These are phyloP conservation scores for Drosophila kurseongensis DNA, from an alignment of 1,140 invertebrate species.

Conservation along the genomic window DNA sequence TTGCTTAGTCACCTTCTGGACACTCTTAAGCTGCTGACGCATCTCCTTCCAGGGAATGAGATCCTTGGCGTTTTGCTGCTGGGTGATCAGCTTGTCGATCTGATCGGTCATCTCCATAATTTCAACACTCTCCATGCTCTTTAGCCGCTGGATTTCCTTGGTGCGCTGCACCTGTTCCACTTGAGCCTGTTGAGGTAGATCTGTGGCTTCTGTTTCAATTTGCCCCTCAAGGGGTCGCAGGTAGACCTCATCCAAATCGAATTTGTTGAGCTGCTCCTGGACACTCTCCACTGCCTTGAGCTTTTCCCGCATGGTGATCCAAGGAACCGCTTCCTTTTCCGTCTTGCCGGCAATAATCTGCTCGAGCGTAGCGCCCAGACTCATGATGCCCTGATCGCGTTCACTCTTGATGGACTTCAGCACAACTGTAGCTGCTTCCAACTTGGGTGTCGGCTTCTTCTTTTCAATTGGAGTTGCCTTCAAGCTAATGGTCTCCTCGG, in stretches of 20 bases:
- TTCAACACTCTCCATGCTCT: conserved; percentile 84
- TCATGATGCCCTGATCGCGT: conserved; percentile 82
- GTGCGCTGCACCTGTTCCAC: conserved; percentile 65
- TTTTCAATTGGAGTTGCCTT: conserved; percentile 85
- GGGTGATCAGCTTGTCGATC: conserved; percentile 77
- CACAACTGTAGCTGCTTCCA: conserved; percentile 79
- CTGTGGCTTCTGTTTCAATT: conserved; percentile 60
- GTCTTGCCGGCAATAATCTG: conserved; percentile 78
- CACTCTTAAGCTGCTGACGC: conserved; percentile 81
- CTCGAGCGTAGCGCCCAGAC: conserved; percentile 70
- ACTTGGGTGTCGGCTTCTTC: conserved; percentile 79
- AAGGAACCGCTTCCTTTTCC: conserved; percentile 80
- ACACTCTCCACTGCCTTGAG: conserved; percentile 75
- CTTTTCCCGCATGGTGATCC: conserved; percentile 84
- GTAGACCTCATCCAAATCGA: conserved; percentile 80
- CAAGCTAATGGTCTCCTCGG: conserved; percentile 86
- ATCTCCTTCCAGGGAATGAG: conserved; percentile 82
- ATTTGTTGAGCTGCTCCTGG: conserved; percentile 78
- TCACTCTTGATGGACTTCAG: conserved; percentile 81
- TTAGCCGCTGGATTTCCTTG: conserved; percentile 74
- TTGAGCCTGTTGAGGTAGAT: conserved; percentile 65
- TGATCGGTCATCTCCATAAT: conserved; percentile 83
- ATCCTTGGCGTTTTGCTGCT: conserved; percentile 71
- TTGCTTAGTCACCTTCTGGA: conserved; percentile 74
- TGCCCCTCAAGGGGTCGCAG: conserved; percentile 67